Evolutionary conservation across 2,888 invertebrate genomes (phyloP), one percentile per base, ranked within the genome.

Genomic region (Eupithecia subfuscata): DNA sequence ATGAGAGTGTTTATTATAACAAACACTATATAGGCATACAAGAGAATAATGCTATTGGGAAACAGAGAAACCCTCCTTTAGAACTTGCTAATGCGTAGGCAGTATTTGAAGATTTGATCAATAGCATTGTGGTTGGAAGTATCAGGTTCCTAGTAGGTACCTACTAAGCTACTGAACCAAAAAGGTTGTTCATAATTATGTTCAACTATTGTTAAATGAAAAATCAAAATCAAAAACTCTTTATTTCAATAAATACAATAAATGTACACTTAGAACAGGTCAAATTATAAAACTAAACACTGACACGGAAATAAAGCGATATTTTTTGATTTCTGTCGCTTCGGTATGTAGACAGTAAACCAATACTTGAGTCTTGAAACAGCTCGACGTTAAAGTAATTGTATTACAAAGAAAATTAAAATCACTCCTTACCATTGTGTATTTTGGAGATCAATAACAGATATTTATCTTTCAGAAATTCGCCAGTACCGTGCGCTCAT

Each of bases 401-500:
- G 34, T 34, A 34, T 8, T 40, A 40, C 40, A 40, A 40, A 9
- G 18, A 48, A 18, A 6, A 18, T 18, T 18, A 48, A 6, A 8
- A 48, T 18, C 1, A 52, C 11, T 22, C 9, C n/a, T 3, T 22
- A 22, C 9, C n/a, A 7, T n/a, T 52, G 7, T 48, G 48, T 45
- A n/a, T 22, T 52, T 22, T 56, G 4, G 52, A 56, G 52, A 60
- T 25, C 1, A 25, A 60, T 60, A 60, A 60, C 52, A n/a, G 11
- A 56, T 11, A 63, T n/a, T 37, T 11, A n/a, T 43, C 14, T 88
- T 84, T 18, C 86, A 92, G 92, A 43, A 92, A 91, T 71, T 83
- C 84, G 72, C 89, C 86, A 1, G 80, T 88, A 0, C 86, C 88
- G 0, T 92, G 92, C 75, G 77, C 82, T 0, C 87, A 89, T 74